Evolutionary conservation across 2,797 vertebrate genomes (phyloP).

Genomic region (Lophius americanus): DNA sequence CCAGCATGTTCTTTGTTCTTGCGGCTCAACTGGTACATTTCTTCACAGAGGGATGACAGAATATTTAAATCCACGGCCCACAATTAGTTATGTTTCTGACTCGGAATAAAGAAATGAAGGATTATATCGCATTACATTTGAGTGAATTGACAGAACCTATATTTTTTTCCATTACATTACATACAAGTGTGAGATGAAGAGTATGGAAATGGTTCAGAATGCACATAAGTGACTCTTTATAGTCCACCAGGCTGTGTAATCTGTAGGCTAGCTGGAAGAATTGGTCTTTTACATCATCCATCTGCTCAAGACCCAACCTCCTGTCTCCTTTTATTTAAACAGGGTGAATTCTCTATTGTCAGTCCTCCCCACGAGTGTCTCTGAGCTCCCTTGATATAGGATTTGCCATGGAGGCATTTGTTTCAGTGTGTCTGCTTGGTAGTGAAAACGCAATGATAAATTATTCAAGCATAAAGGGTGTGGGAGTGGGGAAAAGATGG

Average conservation of each 20-base stretch:
- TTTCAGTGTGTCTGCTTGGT: constrained; percentile 55
- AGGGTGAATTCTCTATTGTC: constrained; percentile 36
- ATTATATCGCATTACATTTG: neutral
- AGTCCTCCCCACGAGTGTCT: constrained; percentile 37
- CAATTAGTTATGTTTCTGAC: constrained; percentile 10
- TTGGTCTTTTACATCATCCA: constrained; percentile 28
- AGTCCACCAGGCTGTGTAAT: neutral
- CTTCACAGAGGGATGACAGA: neutral
- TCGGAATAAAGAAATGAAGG: neutral
- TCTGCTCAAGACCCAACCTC: constrained; percentile 4
- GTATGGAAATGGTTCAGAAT: constrained; percentile 1
- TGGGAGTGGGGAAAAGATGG: constrained; percentile 42
- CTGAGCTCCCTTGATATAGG: constrained; percentile 48
- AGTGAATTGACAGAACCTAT: constrained; percentile 9
- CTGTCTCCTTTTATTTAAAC: constrained; percentile 2
- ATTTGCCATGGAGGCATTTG: constrained; percentile 56
- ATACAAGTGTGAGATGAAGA: constrained; percentile 21
- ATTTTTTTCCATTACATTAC: constrained; percentile 19
- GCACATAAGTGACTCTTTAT: neutral
- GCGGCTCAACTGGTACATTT: constrained; percentile 12
- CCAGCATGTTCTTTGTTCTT: constrained; percentile 26
- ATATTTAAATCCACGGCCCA: neutral
- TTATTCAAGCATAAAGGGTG: constrained; percentile 76
- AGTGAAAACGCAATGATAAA: constrained; percentile 75
- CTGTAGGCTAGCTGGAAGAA: constrained; percentile 8